Evolutionary conservation across 1,140 invertebrate genomes (phyloP).

Genomic region (Euwallacea fornicatus): DNA sequence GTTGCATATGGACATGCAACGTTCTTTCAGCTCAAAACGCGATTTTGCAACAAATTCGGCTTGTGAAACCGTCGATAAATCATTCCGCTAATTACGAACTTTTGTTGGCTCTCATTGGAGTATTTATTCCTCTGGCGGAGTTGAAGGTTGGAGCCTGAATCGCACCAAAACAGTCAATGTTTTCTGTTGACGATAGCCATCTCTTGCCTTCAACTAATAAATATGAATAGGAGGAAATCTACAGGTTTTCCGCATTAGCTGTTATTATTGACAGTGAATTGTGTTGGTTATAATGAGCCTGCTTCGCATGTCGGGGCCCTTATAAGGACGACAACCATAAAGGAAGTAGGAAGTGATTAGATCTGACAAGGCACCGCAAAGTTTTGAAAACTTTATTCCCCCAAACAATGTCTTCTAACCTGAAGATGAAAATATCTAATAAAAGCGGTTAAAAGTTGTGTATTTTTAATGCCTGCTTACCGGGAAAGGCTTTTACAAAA

Average conservation of each 20-base stretch:
- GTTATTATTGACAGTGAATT: constrained; percentile 14
- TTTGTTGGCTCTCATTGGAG: neutral
- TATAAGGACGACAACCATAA: constrained; percentile 26
- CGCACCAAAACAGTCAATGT: too few species aligned
- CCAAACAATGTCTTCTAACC: constrained; percentile 26
- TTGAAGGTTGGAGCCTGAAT: too few species aligned
- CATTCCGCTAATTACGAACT: neutral
- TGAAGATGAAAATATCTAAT: constrained; percentile 28
- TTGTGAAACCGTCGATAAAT: constrained; percentile 3
- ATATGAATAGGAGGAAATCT: constrained; percentile 2
- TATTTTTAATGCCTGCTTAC: constrained; percentile 24
- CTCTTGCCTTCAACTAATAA: neutral
- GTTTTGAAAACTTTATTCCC: constrained; percentile 29
- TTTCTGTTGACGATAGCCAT: too few species aligned
- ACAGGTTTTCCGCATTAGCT: constrained; percentile 8
- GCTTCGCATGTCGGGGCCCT: constrained; percentile 10
- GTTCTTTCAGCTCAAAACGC: constrained; percentile 10
- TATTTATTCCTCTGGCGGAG: neutral
- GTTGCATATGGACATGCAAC: constrained; percentile 8
- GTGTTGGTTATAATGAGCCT: constrained; percentile 22
- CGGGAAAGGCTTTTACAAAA: constrained; percentile 26
- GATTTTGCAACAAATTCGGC: constrained; percentile 23
- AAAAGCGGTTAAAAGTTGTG: constrained; percentile 32
- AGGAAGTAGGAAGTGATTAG: constrained; percentile 25
- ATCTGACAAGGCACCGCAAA: constrained; percentile 27